Base-by-base conservation (phyloP, 2,797 vertebrate species). In the Danio kyathit region DNA sequence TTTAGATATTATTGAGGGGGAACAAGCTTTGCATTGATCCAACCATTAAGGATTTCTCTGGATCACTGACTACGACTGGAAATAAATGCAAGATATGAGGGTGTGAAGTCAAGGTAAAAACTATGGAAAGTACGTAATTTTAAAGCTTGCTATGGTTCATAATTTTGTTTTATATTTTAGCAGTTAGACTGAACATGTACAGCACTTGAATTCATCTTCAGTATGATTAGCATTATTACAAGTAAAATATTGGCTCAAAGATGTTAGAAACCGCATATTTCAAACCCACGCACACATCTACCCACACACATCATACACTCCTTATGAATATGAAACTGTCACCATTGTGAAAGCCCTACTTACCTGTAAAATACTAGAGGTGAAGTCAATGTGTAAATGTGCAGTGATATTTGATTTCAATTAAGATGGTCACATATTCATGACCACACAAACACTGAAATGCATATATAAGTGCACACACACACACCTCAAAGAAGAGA, bases 21-120 rank as follows among this genome's bases (percentile, higher is more conserved):
- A 54, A 82, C 38, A 76, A 17, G 29, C 21, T 82, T 76, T 82
- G 64, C 64, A 76, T 69, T 52, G 72, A 81, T 67, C 43, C 63
- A 21, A 59, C 52, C 41, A 69, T 67, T 69, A 75, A 64, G 17
- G 64, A 57, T 70, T 82, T 76, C 49, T 70, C 40, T 76, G 57
- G 51, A 82, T 54, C 51, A 64, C 29, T 54, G 57, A 52, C 63
- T 71, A 63, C 64, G 38, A 44, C 46, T 70, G 19, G 64, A 67
- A 81, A 66, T 69, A 76, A 59, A 76, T 61, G 38, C 12, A 46
- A n/a, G 59, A 49, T 69, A 63, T 80, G 69, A 43, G 9, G 29
- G 11, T 65, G 11, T 46, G 16, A 65, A 38, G 13, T 74, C 41
- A n/a, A 46, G 3, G 56, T 60, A 48, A 29, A 48, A 60, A 59